Conservation (phyloP, 2,888 invertebrate genomes). For the Seira sanloemensis region DNA sequence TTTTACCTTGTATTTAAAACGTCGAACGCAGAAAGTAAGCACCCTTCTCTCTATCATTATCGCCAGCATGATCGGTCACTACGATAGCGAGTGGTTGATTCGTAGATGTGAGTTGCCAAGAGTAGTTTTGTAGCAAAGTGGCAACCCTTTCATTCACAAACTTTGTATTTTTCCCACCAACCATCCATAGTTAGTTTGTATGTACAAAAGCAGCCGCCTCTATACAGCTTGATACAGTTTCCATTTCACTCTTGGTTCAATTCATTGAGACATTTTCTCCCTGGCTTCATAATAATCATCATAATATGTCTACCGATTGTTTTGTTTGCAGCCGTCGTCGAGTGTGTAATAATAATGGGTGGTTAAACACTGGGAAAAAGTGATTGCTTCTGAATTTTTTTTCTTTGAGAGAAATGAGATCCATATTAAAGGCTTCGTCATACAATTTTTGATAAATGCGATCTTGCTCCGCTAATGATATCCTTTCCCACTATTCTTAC, state of each 20-base stretch:
- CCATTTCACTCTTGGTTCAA: constrained; percentile 46
- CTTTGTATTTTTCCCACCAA: constrained; percentile 6
- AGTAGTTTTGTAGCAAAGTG: neutral
- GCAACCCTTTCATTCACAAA: constrained; percentile 54
- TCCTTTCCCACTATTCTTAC: constrained; percentile 10
- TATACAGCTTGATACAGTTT: constrained; percentile 37
- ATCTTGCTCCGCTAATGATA: constrained; percentile 45
- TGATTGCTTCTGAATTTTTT: neutral
- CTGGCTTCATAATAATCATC: constrained; percentile 21
- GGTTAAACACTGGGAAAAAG: constrained; percentile 61
- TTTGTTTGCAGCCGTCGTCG: constrained; percentile 30
- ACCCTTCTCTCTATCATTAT: neutral
- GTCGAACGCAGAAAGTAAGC: neutral
- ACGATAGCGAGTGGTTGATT: neutral
- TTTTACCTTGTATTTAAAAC: neutral
- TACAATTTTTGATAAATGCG: neutral
- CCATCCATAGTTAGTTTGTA: constrained; percentile 10
- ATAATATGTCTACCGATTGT: constrained; percentile 19
- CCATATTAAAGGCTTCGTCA: neutral
- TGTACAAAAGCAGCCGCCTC: constrained; percentile 35
- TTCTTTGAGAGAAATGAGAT: neutral
- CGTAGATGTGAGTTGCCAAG: neutral
- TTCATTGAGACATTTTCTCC: constrained; percentile 49
- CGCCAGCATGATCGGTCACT: neutral
- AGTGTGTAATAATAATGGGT: constrained; percentile 37